These are phyloP conservation scores for Brachypterus glaber DNA, from an alignment of 2,888 invertebrate genomes.

Conservation along the genomic window DNA sequence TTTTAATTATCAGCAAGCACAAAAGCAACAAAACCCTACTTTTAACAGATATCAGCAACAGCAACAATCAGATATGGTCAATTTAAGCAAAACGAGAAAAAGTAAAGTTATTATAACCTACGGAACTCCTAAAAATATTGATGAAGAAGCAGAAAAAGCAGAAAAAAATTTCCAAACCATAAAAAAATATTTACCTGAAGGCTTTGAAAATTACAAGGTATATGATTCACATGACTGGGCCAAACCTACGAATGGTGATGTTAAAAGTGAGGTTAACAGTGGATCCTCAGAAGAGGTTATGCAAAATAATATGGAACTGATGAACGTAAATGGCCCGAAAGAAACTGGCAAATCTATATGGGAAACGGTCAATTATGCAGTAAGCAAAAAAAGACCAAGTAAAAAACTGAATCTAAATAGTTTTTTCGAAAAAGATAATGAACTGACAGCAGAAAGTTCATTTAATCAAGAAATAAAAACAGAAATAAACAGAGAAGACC, in stretches of 20 bases:
- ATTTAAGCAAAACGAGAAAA: constrained; percentile 9
- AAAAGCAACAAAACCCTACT: constrained; percentile 31
- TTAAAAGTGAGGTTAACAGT: no score
- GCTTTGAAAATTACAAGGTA: neutral
- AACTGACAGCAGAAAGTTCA: neutral
- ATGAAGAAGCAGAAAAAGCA: neutral
- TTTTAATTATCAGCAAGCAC: constrained; percentile 26
- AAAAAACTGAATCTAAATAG: constrained; percentile 14
- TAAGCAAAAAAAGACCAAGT: constrained; percentile 7
- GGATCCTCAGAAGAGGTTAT: neutral
- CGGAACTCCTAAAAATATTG: neutral
- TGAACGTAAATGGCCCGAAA: neutral
- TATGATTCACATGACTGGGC: neutral
- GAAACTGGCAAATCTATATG: neutral
- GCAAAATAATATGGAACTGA: constrained; percentile 11
- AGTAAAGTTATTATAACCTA: no score
- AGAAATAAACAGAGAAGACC: constrained; percentile 5
- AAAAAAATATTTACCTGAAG: no score
- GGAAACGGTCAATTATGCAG: no score
- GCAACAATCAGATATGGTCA: constrained; percentile 28
- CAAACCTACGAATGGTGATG: neutral
- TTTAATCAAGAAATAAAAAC: neutral
- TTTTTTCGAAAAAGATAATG: constrained; percentile 6
- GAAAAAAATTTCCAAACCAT: no score
- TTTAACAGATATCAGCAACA: constrained; percentile 33